phyloP scores from a whole-genome alignment of 2,797 vertebrate genomes.

The Petrocephalus sullivani region DNA sequence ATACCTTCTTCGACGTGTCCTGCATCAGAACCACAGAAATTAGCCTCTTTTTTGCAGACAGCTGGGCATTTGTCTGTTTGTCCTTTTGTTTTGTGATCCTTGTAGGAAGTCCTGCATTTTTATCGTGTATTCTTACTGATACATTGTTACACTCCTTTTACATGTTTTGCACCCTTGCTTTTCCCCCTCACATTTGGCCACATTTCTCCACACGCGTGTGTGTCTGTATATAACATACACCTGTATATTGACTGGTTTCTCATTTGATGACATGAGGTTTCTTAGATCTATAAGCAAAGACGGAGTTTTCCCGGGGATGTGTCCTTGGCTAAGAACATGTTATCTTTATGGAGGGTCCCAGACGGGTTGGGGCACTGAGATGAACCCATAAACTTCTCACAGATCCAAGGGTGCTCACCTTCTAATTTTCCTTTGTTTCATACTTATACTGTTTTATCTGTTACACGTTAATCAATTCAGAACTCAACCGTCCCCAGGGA shows the following conservation, averaged over 20 bases:
- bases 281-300: background rate
- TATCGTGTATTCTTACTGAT: background rate
- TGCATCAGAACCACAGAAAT: background rate
- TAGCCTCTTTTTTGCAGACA: constrained; percentile 33
- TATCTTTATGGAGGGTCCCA: background rate
- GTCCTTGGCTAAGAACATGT: background rate
- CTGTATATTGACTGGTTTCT: background rate
- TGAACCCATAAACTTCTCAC: background rate
- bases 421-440: background rate
- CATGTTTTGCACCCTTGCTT: background rate
- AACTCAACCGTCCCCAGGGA: background rate
- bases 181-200: background rate
- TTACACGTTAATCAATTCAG: background rate
- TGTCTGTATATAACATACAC: too few species aligned
- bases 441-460: background rate
- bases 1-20: background rate
- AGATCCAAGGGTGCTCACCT: background rate
- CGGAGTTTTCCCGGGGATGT: background rate
- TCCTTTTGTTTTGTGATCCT: background rate
- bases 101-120: background rate
- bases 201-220: background rate
- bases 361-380: background rate
- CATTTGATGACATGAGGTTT: background rate
- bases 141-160: background rate
- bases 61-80: constrained; percentile 1